Percentiles rank a stretch among this genome's conserved stretches.
Conservation (phyloP, 2,113 vertebrate species). For the Oxyruncus cristatus region DNA sequence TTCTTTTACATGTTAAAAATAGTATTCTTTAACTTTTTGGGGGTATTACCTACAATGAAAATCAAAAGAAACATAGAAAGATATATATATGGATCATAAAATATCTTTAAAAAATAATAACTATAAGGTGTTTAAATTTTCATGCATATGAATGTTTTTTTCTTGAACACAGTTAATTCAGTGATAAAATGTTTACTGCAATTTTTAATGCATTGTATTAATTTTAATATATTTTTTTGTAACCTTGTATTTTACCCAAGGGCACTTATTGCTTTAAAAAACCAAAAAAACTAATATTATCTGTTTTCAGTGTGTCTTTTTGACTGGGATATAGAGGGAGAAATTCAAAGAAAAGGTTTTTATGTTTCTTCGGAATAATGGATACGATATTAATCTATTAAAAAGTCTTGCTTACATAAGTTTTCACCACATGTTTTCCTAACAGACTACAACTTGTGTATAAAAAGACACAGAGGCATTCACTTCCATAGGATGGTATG, state of each 20-base stretch:
- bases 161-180: not conserved
- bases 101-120: not conserved
- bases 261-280: not conserved
- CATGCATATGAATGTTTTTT: not conserved
- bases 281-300: not conserved
- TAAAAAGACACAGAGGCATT: not conserved
- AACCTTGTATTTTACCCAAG: not conserved
- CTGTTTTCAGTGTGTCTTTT: not conserved
- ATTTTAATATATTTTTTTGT: not conserved
- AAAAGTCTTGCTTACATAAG: not conserved
- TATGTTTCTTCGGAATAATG: not conserved
- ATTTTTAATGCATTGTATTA: not conserved
- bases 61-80: not conserved
- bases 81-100: not conserved
- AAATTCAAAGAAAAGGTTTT: not conserved
- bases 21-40: not conserved
- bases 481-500: not conserved
- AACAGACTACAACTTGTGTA: not conserved
- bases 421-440: not conserved
- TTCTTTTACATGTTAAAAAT: constrained; percentile 29
- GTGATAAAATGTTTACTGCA: not conserved
- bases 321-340: not conserved
- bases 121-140: not conserved
- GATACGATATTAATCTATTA: not conserved
- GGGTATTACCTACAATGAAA: not conserved